Percentiles rank a stretch among this genome's conserved stretches.
These are phyloP conservation scores for Leptocoma aspasia DNA, from an alignment of 2,113 vertebrate genomes.

Conservation along the genomic window DNA sequence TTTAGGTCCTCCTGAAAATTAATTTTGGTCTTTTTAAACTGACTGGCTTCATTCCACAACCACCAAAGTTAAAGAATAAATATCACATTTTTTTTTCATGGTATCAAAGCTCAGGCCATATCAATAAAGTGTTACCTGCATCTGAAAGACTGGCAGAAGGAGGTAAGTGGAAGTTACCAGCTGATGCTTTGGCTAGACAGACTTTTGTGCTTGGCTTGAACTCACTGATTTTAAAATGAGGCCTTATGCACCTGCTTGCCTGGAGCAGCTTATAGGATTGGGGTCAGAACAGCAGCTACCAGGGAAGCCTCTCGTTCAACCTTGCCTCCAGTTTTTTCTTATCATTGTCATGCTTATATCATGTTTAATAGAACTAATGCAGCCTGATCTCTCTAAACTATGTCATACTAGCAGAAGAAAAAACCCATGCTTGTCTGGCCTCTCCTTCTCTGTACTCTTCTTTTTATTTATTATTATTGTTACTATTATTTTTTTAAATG, in stretches of 20 bases:
- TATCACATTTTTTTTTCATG: background rate
- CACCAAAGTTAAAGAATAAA: background rate
- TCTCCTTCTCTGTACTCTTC: background rate
- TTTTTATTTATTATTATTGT: background rate
- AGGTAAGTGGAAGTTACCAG: background rate
- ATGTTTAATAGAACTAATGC: background rate
- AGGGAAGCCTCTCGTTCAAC: background rate
- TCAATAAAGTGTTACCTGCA: background rate
- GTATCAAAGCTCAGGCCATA: background rate
- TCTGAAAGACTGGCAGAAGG: background rate
- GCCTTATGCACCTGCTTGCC: background rate
- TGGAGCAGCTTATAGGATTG: constrained; percentile 40
- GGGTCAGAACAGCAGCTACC: constrained; percentile 24
- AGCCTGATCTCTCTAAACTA: constrained; percentile 1
- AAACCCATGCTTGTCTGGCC: background rate
- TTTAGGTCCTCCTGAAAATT: background rate
- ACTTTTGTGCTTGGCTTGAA: constrained; percentile 19
- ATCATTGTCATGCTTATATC: background rate
- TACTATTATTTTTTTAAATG: background rate
- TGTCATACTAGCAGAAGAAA: background rate
- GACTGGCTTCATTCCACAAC: background rate
- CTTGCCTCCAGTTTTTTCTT: constrained; percentile 22
- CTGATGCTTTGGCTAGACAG: background rate
- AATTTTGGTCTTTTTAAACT: background rate
- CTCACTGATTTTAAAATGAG: constrained; percentile 12